Base-by-base conservation (phyloP, 1,140 invertebrate species). In the Drosophila sp. region DNA sequence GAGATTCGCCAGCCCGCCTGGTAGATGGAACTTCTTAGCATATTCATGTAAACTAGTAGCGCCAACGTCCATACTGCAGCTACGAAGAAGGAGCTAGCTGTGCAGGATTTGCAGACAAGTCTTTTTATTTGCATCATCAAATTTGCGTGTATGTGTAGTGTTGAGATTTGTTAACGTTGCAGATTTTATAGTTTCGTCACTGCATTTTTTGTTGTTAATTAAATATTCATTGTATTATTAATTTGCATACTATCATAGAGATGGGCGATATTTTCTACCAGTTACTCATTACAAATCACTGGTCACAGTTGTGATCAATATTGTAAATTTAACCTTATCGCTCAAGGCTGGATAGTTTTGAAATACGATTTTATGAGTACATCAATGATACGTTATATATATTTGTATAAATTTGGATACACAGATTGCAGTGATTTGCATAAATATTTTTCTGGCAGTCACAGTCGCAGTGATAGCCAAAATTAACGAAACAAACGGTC, bases 51-150 rank as follows among this genome's bases (percentile, higher is more conserved):
- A 17, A 80, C 66, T 0, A 90, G 44, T 4, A 90, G 33, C 4
- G 65, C 77, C 38, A 85, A 30, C n/a, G 63, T 57, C 84, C 84
- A 89, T 2, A 89, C 74, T 23, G 41, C 70, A 3, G 74, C 77
- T 5, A 89, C 66, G 5, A 89, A 6, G 5, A 80, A 57, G 5
- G 77, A 61, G 64, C 85, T 68, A 56, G 78, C 27, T 44, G 80
- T 74, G 71, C 84, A 89, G 66, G 85, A 84, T 71, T 90, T 90
- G 77, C 84, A 89, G 29, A 89, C 66, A 8, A 90, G 70, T 1
- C 84, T 78, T 69, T 89, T 89, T 10, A 89, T 80, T 84, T 89
- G 84, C 85, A 90, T 89, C 80, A 90, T 50, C 3, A 50, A 50
- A 25, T 8, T 27, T 50, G 44, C 25, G 23, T 89, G 54, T 57